A percentile compares a stretch with the other conserved stretches of the same genome.
phyloP scores from a whole-genome alignment of 2,113 vertebrate genomes.

The Dipodomys spectabilis region DNA sequence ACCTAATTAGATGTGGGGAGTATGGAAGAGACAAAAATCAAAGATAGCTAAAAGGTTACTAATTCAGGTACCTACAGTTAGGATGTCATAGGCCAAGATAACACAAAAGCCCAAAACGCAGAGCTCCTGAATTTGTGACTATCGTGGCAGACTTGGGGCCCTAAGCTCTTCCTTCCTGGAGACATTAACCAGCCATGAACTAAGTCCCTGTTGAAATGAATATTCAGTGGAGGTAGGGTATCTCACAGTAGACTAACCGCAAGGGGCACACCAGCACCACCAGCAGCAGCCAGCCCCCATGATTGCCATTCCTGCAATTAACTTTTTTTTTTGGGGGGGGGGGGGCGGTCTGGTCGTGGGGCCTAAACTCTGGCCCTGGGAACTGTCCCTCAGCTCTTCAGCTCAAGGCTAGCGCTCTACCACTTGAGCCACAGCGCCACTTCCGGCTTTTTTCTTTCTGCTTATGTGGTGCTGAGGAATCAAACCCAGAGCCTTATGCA shows the following conservation, averaged over 20 bases:
- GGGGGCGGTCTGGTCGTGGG: too few species aligned
- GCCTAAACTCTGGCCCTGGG: too few species aligned
- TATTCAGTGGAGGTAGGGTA: neutral
- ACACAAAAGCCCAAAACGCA: neutral
- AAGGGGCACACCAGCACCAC: neutral
- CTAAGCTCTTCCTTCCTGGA: neutral
- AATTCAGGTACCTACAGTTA: neutral
- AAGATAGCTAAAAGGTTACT: conserved; percentile 23
- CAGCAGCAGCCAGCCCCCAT: neutral
- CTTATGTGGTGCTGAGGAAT: too few species aligned
- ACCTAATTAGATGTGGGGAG: neutral
- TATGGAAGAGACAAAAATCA: neutral
- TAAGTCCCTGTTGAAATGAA: neutral
- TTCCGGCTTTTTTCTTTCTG: too few species aligned
- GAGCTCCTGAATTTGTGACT: neutral
- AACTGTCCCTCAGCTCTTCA: too few species aligned
- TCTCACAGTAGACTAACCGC: neutral
- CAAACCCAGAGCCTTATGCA: too few species aligned
- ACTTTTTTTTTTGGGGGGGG: neutral
- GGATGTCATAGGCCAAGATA: neutral
- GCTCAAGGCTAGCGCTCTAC: too few species aligned
- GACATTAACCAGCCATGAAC: neutral
- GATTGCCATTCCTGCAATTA: neutral
- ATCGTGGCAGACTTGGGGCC: neutral
- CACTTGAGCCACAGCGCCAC: too few species aligned